phyloP scores from a whole-genome alignment of 2,797 vertebrate genomes.

The Malacoraja senta region DNA sequence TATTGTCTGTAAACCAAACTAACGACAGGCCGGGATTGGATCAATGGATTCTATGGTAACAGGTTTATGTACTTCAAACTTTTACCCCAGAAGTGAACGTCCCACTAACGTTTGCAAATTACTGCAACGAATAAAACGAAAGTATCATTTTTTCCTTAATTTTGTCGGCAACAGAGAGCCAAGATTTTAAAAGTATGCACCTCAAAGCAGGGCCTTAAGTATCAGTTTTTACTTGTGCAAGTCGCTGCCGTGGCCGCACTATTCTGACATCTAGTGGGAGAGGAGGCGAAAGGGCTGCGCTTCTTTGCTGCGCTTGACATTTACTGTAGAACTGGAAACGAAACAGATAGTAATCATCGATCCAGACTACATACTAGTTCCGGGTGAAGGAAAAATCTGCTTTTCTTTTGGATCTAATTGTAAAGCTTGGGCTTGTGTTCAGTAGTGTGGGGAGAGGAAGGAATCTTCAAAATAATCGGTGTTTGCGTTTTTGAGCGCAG shows the following conservation, averaged over 20 bases:
- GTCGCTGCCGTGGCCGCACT: background rate
- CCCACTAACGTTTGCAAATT: too few relatives aligned
- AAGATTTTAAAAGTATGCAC: too few relatives aligned
- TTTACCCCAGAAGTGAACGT: too few relatives aligned
- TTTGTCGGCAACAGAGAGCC: too few relatives aligned
- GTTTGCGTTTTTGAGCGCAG: background rate
- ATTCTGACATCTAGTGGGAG: conserved; percentile 14
- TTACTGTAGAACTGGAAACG: background rate
- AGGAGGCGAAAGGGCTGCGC: background rate
- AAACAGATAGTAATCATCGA: background rate
- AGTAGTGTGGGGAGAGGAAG: background rate
- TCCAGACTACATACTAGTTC: background rate
- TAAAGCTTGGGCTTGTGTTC: background rate
- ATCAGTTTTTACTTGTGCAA: background rate
- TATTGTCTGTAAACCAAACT: too few relatives aligned
- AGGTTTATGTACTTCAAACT: too few relatives aligned
- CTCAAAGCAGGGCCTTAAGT: background rate
- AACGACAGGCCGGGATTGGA: too few relatives aligned
- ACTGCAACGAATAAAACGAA: too few relatives aligned
- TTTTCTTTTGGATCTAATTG: too few relatives aligned
- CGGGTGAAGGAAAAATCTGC: background rate
- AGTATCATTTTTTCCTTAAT: too few relatives aligned
- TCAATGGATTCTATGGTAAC: too few relatives aligned
- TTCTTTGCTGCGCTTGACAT: background rate
- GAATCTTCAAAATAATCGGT: background rate